Evolutionary conservation across 2,113 vertebrate genomes (phyloP).

Genomic region (Pedetes capensis): DNA sequence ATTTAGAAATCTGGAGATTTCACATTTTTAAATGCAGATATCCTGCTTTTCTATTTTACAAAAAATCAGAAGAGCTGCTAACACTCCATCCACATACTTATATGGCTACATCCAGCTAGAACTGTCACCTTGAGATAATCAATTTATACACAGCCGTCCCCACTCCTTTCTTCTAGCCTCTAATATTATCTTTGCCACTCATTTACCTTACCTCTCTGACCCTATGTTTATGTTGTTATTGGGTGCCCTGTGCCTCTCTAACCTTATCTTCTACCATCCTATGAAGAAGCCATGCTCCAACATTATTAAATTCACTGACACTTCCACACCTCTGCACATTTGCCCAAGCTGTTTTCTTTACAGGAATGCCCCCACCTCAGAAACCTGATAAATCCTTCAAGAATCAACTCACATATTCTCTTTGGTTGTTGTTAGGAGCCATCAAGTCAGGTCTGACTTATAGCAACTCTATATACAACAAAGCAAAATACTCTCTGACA

Average conservation of each 20-base stretch:
- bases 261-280: neutral
- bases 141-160: slow-evolving; percentile 1
- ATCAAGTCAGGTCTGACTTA: too few species aligned
- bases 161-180: slow-evolving; percentile 9
- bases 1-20: slow-evolving; percentile 42
- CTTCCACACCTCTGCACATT: neutral
- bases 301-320: slow-evolving; percentile 5
- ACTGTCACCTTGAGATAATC: neutral
- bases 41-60: neutral
- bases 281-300: neutral
- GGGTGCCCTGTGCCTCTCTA: slow-evolving; percentile 3
- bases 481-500: too few species aligned
- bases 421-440: too few species aligned
- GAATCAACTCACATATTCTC: slow-evolving; percentile 1
- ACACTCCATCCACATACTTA: neutral
- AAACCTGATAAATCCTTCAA: slow-evolving; percentile 41
- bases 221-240: too few species aligned
- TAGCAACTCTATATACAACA: too few species aligned
- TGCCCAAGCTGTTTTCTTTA: slow-evolving; percentile 14
- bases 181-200: neutral
- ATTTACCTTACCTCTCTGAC: slow-evolving; percentile 26
- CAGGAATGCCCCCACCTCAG: neutral
- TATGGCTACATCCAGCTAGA: neutral
- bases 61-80: neutral
- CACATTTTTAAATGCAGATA: slow-evolving; percentile 12